Percentiles rank a stretch among this genome's conserved stretches.
These are phyloP conservation scores for Emys orbicularis DNA, from an alignment of 2,797 vertebrate species.

Conservation along the genomic window DNA sequence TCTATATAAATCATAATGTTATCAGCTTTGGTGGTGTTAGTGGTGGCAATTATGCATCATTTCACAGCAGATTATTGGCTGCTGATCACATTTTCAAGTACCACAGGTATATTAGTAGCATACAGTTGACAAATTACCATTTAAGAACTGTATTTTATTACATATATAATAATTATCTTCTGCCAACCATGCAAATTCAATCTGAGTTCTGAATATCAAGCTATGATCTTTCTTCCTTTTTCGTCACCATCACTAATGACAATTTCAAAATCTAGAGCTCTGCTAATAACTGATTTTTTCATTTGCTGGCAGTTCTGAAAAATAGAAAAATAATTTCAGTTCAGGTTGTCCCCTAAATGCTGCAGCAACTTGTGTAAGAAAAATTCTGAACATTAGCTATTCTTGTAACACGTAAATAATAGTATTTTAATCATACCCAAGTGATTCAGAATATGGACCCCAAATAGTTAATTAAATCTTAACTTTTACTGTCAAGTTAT, in stretches of 20 bases:
- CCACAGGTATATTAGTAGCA: background rate
- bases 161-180: background rate
- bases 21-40: background rate
- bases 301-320: background rate
- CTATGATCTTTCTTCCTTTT: background rate
- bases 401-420: background rate
- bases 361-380: background rate
- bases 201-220: background rate
- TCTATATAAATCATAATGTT: background rate
- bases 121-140: background rate
- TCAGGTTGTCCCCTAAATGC: background rate
- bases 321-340: background rate
- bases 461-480: background rate
- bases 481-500: background rate
- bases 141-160: background rate
- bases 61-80: background rate
- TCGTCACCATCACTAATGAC: background rate
- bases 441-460: background rate
- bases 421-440: background rate
- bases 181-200: background rate
- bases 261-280: background rate
- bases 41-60: background rate
- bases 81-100: background rate
- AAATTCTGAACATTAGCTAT: background rate
- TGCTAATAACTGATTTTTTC: background rate